These are phyloP conservation scores for Rotaria socialis DNA, from an alignment of 2,888 invertebrate genomes.

Conservation along the genomic window DNA sequence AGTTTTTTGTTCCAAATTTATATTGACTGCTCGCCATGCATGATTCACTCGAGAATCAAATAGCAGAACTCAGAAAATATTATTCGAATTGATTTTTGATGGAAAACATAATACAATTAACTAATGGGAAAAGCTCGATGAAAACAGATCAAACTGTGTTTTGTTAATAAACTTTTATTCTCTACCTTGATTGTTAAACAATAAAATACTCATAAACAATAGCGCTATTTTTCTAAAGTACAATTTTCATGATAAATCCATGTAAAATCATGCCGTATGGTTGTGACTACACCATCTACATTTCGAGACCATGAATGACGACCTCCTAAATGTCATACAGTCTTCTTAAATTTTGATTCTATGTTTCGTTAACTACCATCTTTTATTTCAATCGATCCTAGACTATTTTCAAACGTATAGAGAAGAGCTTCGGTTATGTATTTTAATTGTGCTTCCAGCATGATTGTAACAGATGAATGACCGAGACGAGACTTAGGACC, in stretches of 20 bases:
- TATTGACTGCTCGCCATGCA: too few species aligned
- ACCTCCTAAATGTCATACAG: constrained; percentile 8
- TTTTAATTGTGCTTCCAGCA: background rate
- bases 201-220: too few species aligned
- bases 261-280: background rate
- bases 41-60: too few species aligned
- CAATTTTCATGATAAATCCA: background rate
- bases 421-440: background rate
- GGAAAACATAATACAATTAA: too few species aligned
- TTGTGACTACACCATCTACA: background rate
- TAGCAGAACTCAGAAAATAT: too few species aligned
- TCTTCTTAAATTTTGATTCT: background rate
- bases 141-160: too few species aligned
- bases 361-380: background rate
- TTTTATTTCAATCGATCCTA: background rate
- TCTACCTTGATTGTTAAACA: too few species aligned
- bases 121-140: too few species aligned
- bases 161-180: too few species aligned
- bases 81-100: too few species aligned
- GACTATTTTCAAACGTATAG: background rate
- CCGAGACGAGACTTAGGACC: background rate
- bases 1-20: too few species aligned
- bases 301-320: constrained; percentile 21
- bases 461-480: background rate
- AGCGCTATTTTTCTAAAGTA: background rate